phyloP scores from a whole-genome alignment of 2,113 vertebrate species.

The Tragelaphus imberbis region DNA sequence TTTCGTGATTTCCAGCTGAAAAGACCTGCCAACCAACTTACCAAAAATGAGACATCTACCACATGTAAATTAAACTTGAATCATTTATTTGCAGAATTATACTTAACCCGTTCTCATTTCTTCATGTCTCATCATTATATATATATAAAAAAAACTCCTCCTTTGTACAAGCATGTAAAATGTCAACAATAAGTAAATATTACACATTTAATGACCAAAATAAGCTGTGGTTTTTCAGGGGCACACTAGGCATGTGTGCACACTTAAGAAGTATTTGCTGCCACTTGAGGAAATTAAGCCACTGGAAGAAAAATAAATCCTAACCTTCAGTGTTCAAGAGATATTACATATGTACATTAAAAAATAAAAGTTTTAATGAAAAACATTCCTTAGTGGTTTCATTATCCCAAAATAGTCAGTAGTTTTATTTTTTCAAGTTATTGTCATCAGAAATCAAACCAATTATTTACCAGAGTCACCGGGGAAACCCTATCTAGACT shows the following conservation, averaged over 20 bases:
- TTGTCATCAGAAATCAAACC: background rate
- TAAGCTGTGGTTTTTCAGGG: background rate
- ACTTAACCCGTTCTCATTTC: constrained; percentile 21
- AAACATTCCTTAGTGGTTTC: background rate
- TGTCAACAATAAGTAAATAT: background rate
- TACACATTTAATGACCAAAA: constrained; percentile 37
- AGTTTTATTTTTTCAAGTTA: constrained; percentile 13
- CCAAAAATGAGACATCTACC: background rate
- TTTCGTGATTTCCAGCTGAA: constrained; percentile 7
- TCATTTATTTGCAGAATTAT: constrained; percentile 57
- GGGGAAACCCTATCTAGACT: background rate
- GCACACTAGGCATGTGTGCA: background rate
- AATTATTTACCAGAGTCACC: background rate
- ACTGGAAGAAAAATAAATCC: background rate
- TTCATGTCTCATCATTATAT: constrained; percentile 26
- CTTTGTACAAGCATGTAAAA: constrained; percentile 10
- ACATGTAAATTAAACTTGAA: background rate
- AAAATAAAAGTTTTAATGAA: constrained; percentile 11
- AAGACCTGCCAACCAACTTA: background rate
- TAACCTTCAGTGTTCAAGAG: background rate
- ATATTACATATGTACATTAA: background rate
- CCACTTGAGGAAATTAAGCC: background rate
- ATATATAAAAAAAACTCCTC: background rate
- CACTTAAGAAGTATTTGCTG: background rate
- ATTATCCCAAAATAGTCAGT: background rate